Base-by-base conservation (phyloP, 1,140 invertebrate species). In the Drosophila ficusphila region DNA sequence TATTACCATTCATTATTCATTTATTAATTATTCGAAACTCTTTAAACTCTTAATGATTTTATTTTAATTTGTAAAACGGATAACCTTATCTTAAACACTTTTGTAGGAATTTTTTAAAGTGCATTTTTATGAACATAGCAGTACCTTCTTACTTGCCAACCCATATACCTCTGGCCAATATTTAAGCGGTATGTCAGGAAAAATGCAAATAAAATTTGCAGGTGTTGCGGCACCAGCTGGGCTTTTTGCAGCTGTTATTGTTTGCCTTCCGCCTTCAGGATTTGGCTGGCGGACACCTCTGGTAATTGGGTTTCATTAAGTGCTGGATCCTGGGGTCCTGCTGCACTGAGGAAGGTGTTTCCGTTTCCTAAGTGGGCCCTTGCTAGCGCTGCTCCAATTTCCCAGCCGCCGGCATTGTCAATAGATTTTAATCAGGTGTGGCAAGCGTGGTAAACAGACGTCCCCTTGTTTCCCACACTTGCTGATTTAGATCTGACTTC, bases 391-490 rank as follows among this genome's bases (percentile, higher is more conserved):
- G 77, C 64, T 86, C 77, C 76, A 81, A 27, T 88, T 81, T 75
- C 41, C 21, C 44, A 14, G 56, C 23, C 53, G 72, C 48, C 49
- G 54, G 48, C 49, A 75, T 60, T 79, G 83, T 75, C 82, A 89
- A 88, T 89, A 89, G 77, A 89, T 88, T 88, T 89, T 88, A 88
- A 88, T 88, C 82, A 88, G 74, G 79, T 88, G 77, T 89, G 78
- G 82, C 82, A 88, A 78, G 83, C 67, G 65, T 75, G 70, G 70
- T 75, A 82, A 88, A 78, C 77, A 77, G 78, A 48, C 73, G 38
- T n/a, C 18, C 12, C 18, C 12, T 21, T 33, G 6, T n/a, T n/a
- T 11, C 21, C 2, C 6, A 6, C 36, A 7, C 16, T 19, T 44
- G 25, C 41, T 62, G 58, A 56, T 70, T 68, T 77, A 74, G 70